Base-by-base conservation (phyloP, 2,888 invertebrate genomes). In the Pilophorus perplexus region DNA sequence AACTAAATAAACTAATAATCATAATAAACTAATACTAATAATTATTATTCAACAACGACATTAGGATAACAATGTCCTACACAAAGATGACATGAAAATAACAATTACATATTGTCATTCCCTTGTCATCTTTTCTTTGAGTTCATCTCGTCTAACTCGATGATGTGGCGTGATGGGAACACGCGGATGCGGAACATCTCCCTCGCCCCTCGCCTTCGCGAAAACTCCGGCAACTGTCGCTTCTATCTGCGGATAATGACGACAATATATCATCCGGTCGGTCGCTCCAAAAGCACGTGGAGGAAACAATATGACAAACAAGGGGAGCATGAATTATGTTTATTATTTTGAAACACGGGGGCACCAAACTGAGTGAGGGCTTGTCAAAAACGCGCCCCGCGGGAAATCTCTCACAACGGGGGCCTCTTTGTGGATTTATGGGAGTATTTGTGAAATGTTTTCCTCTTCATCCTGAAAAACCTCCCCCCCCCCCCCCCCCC, bases 291-390 rank as follows among this genome's bases (percentile, higher is more conserved):
- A n/a, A 68, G 68, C 55, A 44, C 46, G 65, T 68, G 70, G 67
- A 73, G 72, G 72, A 73, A 72, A 72, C 71, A 67, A 72, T 74
- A 72, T 72, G 73, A 73, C 73, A 73, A 70, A 67, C 70, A 70
- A 25, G 52, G 52, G 16, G 71, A 70, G 71, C 77, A 78, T 78
- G 79, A 79, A 79, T 79, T 78, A 78, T 78, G 78, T 79, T 79
- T 78, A 79, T 78, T 77, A 76, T 77, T 78, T 59, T 78, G 78
- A 77, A 75, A 77, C 68, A 68, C 57, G 25, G 65, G 59, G 48
- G 27, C 25, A 33, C 33, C n/a, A n/a, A n/a, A n/a, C 33, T 33
- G 65, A 57, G 65, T 64, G 65, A 59, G 64, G 50, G 59, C 42
- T 59, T 65, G 68, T 68, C 68, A 68, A 68, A 68, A 68, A 68